Conservation (phyloP, 2,888 invertebrate species). For the Operophtera brumata region DNA sequence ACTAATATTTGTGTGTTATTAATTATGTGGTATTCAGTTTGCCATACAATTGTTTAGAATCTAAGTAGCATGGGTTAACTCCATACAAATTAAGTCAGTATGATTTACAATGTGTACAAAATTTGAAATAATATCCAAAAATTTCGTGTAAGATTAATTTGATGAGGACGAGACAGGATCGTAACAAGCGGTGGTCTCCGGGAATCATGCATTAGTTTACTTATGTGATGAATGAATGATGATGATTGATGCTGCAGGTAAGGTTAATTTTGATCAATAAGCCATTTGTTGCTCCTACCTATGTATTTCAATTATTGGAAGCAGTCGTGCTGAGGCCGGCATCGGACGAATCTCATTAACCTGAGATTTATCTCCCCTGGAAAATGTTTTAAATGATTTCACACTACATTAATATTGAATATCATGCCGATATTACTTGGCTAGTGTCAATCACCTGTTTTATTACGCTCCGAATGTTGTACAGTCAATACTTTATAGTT, state of each 20-base stretch:
- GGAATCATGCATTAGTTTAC: background rate
- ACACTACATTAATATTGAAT: constrained; percentile 72
- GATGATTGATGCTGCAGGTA: constrained; percentile 4
- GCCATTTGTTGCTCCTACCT: constrained; percentile 29
- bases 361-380: constrained; percentile 72
- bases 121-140: too few species aligned
- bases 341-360: constrained; percentile 75
- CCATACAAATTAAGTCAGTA: too few species aligned
- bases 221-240: background rate
- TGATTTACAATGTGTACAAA: too few species aligned
- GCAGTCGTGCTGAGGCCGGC: constrained; percentile 47
- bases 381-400: constrained; percentile 74
- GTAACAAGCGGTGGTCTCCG: background rate
- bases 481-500: background rate
- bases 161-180: background rate
- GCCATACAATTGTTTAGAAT: too few species aligned
- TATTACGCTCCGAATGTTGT: constrained; percentile 32
- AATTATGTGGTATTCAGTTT: too few species aligned
- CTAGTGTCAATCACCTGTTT: constrained; percentile 40
- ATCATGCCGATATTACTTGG: constrained; percentile 44
- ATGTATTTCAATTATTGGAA: constrained; percentile 65
- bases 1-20: too few species aligned
- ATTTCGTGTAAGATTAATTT: background rate
- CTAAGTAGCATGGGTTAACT: too few species aligned
- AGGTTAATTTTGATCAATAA: constrained; percentile 33